phyloP scores from a whole-genome alignment of 2,797 vertebrate species.

The Rhodeus uyekii region DNA sequence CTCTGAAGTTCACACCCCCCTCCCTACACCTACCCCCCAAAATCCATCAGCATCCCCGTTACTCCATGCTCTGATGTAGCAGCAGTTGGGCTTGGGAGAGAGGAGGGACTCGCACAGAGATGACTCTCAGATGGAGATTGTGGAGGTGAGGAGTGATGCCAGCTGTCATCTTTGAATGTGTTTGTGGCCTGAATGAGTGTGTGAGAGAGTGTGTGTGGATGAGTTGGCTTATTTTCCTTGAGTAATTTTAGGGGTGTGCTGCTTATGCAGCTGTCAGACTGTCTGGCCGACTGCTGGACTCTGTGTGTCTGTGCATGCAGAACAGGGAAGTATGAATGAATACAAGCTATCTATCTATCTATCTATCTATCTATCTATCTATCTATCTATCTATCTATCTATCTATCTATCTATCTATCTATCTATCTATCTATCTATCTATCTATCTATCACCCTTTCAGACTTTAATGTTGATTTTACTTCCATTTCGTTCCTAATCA shows the following conservation, averaged over 20 bases:
- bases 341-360: too few species aligned
- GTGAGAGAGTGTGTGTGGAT: conserved; percentile 22
- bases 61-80: conserved; percentile 58
- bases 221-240: conserved; percentile 21
- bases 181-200: conserved; percentile 10
- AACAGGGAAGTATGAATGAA: background rate
- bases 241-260: conserved; percentile 47
- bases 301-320: background rate
- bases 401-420: too few species aligned
- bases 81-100: conserved; percentile 63
- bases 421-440: background rate
- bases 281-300: background rate
- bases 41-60: conserved; percentile 44
- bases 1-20: conserved; percentile 54
- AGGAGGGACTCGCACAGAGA: conserved; percentile 59
- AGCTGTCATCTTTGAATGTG: conserved; percentile 8
- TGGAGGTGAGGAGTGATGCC: conserved; percentile 67
- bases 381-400: background rate
- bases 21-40: too few species aligned
- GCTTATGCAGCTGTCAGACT: conserved; percentile 42
- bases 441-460: background rate
- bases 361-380: background rate
- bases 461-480: background rate
- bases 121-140: conserved; percentile 72
- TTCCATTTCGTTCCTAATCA: background rate